Evolutionary conservation across 2,113 vertebrate species (phyloP).

Genomic region (Salvelinus namaycush): DNA sequence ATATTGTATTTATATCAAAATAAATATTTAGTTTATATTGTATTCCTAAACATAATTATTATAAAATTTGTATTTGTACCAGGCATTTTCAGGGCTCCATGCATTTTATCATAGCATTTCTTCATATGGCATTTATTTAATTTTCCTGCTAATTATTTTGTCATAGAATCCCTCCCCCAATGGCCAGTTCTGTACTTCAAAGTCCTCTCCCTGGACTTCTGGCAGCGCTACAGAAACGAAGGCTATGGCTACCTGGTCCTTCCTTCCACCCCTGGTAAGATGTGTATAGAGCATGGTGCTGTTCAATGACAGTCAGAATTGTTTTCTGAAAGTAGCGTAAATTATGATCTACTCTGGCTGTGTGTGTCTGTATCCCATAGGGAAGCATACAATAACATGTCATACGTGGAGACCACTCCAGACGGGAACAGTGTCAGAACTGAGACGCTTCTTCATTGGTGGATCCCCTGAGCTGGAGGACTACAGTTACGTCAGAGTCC

Average conservation of each 20-base stretch:
- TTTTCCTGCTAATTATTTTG: not conserved
- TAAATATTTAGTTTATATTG: too few species aligned
- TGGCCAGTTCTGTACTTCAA: slow-evolving; percentile 95
- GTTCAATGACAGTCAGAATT: not conserved
- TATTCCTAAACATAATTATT: too few species aligned
- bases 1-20: too few species aligned
- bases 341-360: not conserved
- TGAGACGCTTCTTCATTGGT: slow-evolving; percentile 93
- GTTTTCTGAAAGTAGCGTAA: not conserved
- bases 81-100: too few species aligned
- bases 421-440: slow-evolving; percentile 77
- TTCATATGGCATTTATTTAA: not conserved
- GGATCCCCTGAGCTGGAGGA: slow-evolving; percentile 94
- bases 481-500: slow-evolving; percentile 82
- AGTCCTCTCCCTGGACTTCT: slow-evolving; percentile 91
- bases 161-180: slow-evolving; percentile 76
- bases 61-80: too few species aligned
- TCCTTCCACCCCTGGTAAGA: slow-evolving; percentile 83
- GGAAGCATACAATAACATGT: slow-evolving; percentile 77
- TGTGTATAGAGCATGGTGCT: too few species aligned
- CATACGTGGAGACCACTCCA: slow-evolving; percentile 89
- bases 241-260: slow-evolving; percentile 89
- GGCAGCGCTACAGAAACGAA: slow-evolving; percentile 89
- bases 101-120: too few species aligned
- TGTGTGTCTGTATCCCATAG: slow-evolving; percentile 58